Conservation (phyloP, 2,888 invertebrate species). For the Coelinius sp. region DNA sequence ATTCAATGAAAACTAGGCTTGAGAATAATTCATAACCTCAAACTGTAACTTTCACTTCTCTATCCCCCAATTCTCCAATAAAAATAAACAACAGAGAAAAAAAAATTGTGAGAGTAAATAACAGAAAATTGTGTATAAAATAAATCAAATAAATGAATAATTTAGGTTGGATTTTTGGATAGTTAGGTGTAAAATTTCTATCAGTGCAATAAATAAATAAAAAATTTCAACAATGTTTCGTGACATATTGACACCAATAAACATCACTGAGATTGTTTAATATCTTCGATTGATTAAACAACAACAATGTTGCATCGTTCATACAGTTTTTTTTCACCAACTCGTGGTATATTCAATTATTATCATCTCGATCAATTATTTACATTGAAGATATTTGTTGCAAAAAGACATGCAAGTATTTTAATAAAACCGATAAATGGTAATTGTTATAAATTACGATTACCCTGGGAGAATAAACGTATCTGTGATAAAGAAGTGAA, state of each 20-base stretch:
- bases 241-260: neutral
- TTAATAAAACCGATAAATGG: conserved; percentile 56
- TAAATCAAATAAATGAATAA: neutral
- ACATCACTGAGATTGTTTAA: neutral
- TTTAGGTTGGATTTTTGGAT: neutral
- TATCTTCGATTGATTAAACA: neutral
- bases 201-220: neutral
- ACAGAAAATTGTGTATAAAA: neutral
- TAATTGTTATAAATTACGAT: conserved; percentile 48
- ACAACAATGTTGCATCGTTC: conserved; percentile 63
- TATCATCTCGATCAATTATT: conserved; percentile 57
- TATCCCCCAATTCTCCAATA: too few species aligned
- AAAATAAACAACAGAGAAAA: neutral
- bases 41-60: too few species aligned
- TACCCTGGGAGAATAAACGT: conserved; percentile 52
- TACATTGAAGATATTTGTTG: conserved; percentile 57
- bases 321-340: conserved; percentile 57
- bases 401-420: conserved; percentile 59
- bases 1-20: too few species aligned
- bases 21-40: too few species aligned
- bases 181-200: neutral
- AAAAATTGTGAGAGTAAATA: neutral
- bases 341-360: conserved; percentile 55
- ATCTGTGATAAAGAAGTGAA: conserved; percentile 49
- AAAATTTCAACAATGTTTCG: neutral